phyloP scores from a whole-genome alignment of 2,797 vertebrate genomes.

The Pogonophryne albipinna region DNA sequence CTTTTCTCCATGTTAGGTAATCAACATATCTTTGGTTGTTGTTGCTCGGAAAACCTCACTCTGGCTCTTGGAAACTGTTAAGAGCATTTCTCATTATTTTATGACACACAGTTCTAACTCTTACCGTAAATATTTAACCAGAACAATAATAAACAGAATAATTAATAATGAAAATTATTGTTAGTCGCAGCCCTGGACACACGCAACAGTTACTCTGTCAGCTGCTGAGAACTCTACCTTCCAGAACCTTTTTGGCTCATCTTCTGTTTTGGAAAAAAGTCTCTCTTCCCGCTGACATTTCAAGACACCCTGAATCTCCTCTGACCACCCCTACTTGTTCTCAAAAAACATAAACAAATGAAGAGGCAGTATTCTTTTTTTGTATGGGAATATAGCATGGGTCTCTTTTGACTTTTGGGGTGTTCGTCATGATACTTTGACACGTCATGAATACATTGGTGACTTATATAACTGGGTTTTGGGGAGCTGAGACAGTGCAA shows the following conservation, averaged over 20 bases:
- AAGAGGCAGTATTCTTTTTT: conserved; percentile 19
- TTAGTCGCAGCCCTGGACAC: background rate
- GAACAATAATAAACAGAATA: background rate
- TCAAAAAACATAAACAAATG: conserved; percentile 25
- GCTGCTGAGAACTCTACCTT: conserved; percentile 7
- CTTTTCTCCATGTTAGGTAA: background rate
- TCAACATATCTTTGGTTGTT: background rate
- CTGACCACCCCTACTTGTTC: background rate
- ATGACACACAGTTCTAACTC: background rate
- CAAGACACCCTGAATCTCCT: conserved; percentile 34
- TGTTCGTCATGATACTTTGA: background rate
- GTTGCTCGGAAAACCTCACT: background rate
- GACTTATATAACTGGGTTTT: background rate
- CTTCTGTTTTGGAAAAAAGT: conserved; percentile 36
- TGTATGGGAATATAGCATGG: conserved; percentile 2
- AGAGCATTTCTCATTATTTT: background rate
- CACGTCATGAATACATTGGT: background rate
- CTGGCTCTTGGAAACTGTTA: background rate
- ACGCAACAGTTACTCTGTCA: background rate
- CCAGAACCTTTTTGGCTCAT: conserved; percentile 5
- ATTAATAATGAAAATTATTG: background rate
- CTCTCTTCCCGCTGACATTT: conserved; percentile 10
- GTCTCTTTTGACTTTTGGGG: background rate
- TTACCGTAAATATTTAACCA: background rate
- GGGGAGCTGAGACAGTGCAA: background rate